A percentile compares a stretch with the other conserved stretches of the same genome.
These are phyloP conservation scores for Microchrysa polita DNA, from an alignment of 2,888 invertebrate genomes.

Conservation along the genomic window DNA sequence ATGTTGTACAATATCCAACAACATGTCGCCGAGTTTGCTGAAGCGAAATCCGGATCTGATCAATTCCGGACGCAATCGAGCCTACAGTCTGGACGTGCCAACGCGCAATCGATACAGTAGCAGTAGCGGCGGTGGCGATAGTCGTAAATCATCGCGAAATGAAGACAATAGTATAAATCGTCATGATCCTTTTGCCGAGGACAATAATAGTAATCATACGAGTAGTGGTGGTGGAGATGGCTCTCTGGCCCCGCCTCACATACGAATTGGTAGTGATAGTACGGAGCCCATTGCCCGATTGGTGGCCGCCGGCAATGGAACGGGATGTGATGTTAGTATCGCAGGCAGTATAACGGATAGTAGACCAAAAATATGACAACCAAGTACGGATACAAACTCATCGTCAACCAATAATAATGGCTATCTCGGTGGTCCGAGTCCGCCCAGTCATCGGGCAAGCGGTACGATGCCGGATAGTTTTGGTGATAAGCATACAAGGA, in stretches of 20 bases:
- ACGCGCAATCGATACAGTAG: constrained; percentile 58
- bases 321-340: constrained; percentile 45
- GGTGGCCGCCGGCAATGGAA: constrained; percentile 11
- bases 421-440: constrained; percentile 54
- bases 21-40: constrained; percentile 55
- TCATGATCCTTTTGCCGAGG: constrained; percentile 54
- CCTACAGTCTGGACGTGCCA: constrained; percentile 64
- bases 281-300: constrained; percentile 47
- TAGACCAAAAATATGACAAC: constrained; percentile 64
- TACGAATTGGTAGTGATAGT: constrained; percentile 57
- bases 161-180: constrained; percentile 56
- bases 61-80: constrained; percentile 58
- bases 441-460: not conserved
- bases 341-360: constrained; percentile 52
- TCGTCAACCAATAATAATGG: constrained; percentile 53
- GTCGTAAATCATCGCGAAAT: constrained; percentile 61
- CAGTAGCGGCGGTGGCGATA: constrained; percentile 61
- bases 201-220: constrained; percentile 62
- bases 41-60: constrained; percentile 55
- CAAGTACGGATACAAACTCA: constrained; percentile 61
- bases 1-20: constrained; percentile 63
- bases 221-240: constrained; percentile 58
- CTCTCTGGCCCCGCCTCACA: constrained; percentile 56
- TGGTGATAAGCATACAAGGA: constrained; percentile 47
- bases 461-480: constrained; percentile 36